A percentile compares a stretch with the other conserved stretches of the same genome.
Evolutionary conservation across 2,797 vertebrate species (phyloP).

Genomic region (Hydrophis major): DNA sequence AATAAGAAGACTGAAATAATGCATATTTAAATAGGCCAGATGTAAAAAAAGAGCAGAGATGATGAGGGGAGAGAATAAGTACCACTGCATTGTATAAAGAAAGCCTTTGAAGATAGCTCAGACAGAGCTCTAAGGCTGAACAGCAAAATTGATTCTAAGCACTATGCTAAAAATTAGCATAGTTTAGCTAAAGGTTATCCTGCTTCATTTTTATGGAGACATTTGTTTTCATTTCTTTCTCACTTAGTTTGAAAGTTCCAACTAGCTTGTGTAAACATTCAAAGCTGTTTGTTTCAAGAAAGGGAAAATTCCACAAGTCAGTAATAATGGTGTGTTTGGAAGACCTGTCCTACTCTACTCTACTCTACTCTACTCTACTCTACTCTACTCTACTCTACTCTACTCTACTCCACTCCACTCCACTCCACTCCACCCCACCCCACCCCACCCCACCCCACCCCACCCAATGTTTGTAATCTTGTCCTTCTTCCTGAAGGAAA

Average conservation of each 20-base stretch:
- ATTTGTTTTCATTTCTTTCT: not conserved
- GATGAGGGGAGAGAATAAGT: conserved; percentile 1
- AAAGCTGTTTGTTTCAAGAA: not conserved
- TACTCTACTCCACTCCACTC: no score
- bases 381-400: no score
- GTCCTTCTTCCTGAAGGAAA: no score
- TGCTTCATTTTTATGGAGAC: not conserved
- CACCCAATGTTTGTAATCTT: no score
- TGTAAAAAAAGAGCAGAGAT: not conserved
- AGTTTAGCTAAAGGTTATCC: not conserved
- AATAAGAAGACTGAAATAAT: conserved; percentile 3
- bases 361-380: not conserved
- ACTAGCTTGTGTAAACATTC: not conserved
- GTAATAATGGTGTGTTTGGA: not conserved
- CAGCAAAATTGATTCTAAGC: conserved; percentile 1
- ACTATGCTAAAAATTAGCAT: not conserved
- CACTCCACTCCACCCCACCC: no score
- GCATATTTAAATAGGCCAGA: conserved; percentile 6
- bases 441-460: no score
- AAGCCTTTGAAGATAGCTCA: conserved; percentile 4
- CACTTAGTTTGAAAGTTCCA: not conserved
- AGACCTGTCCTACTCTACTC: not conserved
- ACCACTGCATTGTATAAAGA: not conserved
- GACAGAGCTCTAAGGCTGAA: not conserved
- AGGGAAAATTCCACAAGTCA: not conserved